Percentiles rank a stretch among this genome's conserved stretches.
phyloP scores from a whole-genome alignment of 2,888 invertebrate genomes.

The Tholera decimalis region DNA sequence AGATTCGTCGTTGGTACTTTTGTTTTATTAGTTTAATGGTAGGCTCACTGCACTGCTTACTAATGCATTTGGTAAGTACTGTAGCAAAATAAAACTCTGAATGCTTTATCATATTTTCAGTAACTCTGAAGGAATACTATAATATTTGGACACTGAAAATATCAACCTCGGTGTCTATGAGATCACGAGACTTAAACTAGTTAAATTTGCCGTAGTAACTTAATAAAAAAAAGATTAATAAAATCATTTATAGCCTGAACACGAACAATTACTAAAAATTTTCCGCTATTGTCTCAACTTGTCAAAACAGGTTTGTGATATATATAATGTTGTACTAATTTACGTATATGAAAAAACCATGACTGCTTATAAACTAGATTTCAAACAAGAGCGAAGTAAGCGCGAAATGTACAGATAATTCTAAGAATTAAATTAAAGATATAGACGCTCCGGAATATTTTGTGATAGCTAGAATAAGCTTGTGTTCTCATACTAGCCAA shows the following conservation, averaged over 20 bases:
- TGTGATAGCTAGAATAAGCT: too few species aligned
- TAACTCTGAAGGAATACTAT: background rate
- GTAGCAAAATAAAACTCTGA: too few species aligned
- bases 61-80: background rate
- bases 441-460: background rate
- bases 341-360: background rate
- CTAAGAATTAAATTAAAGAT: background rate
- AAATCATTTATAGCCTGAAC: background rate
- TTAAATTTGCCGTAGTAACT: too few species aligned
- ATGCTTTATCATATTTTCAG: too few species aligned
- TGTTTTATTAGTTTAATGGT: background rate
- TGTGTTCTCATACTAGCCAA: too few species aligned
- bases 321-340: background rate
- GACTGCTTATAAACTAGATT: background rate
- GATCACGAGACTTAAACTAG: background rate
- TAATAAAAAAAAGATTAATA: too few species aligned
- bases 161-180: background rate
- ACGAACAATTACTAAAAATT: conserved; percentile 21
- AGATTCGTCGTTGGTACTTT: background rate
- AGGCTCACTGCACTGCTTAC: too few species aligned
- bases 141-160: background rate
- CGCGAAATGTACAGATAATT: background rate
- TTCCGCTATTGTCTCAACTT: conserved; percentile 34
- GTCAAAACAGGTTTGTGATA: conserved; percentile 15
- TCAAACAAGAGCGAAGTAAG: background rate